A percentile compares a stretch with the other conserved stretches of the same genome.
phyloP scores from a whole-genome alignment of 2,888 invertebrate species.

The Perdita meconis region DNA sequence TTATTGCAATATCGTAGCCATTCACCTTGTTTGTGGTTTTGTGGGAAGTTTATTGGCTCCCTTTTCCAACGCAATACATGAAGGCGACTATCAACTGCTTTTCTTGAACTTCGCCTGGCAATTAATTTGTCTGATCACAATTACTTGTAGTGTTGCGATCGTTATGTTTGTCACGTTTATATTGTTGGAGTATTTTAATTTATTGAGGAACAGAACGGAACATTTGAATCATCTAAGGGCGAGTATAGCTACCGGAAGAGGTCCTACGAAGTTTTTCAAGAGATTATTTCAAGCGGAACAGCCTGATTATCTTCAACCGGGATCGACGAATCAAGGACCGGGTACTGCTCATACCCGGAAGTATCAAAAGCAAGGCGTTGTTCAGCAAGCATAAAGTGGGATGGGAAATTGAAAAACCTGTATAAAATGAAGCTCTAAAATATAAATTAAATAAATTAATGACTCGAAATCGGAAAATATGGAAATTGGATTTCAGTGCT shows the following conservation, averaged over 20 bases:
- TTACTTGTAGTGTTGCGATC: constrained; percentile 54
- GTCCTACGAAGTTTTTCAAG: constrained; percentile 63
- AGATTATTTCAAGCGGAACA: constrained; percentile 68
- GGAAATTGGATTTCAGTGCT: background rate
- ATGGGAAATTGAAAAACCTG: background rate
- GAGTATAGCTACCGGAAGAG: constrained; percentile 53
- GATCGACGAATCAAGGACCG: constrained; percentile 38
- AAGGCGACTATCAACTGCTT: too few species aligned
- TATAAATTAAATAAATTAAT: background rate
- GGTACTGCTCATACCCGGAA: constrained; percentile 2
- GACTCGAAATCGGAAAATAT: background rate
- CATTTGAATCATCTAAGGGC: constrained; percentile 73
- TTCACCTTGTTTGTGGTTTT: constrained; percentile 77
- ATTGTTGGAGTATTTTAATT: constrained; percentile 60
- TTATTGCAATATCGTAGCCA: constrained; percentile 79
- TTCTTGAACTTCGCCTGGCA: constrained; percentile 73
- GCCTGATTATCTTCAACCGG: constrained; percentile 71
- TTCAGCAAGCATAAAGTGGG: constrained; percentile 2
- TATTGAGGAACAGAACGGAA: constrained; percentile 75
- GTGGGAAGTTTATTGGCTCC: constrained; percentile 77
- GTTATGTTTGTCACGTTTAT: constrained; percentile 63
- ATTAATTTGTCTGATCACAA: constrained; percentile 64
- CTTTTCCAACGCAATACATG: constrained; percentile 64
- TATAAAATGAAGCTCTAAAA: background rate
- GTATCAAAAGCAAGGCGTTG: constrained; percentile 22